phyloP scores from a whole-genome alignment of 2,113 vertebrate species.

The Cairina moschata region DNA sequence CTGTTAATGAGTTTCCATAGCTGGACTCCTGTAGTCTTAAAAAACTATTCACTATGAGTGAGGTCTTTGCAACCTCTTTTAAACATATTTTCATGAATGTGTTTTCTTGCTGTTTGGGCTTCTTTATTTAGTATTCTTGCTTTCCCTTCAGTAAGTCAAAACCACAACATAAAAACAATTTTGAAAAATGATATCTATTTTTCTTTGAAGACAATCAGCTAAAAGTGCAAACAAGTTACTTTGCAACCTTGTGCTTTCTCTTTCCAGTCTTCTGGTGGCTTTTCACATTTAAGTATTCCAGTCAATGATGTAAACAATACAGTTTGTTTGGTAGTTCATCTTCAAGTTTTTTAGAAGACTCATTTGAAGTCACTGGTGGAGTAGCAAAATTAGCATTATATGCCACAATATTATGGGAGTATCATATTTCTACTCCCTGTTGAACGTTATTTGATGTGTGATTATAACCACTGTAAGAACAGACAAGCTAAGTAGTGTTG shows the following conservation, averaged over 20 bases:
- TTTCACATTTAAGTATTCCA: background rate
- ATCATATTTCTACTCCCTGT: background rate
- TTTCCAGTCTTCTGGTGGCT: background rate
- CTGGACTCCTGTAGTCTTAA: background rate
- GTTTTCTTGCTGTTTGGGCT: background rate
- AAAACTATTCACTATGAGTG: background rate
- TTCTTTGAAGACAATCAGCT: background rate
- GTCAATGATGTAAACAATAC: background rate
- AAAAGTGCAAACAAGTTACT: background rate
- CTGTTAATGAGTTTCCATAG: background rate
- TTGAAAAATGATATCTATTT: no score
- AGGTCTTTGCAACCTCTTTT: background rate
- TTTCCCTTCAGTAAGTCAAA: background rate
- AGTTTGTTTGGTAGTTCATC: background rate
- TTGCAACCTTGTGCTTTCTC: background rate
- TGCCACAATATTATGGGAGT: background rate
- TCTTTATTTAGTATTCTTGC: background rate
- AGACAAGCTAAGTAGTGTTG: background rate
- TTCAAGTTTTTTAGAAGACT: background rate
- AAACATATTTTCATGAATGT: background rate
- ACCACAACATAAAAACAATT: no score
- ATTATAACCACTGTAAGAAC: background rate
- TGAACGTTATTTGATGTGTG: background rate
- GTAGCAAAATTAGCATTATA: background rate
- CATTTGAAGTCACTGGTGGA: background rate